phyloP scores from a whole-genome alignment of 2,888 invertebrate species.

The Malthinus seriepunctatus region DNA sequence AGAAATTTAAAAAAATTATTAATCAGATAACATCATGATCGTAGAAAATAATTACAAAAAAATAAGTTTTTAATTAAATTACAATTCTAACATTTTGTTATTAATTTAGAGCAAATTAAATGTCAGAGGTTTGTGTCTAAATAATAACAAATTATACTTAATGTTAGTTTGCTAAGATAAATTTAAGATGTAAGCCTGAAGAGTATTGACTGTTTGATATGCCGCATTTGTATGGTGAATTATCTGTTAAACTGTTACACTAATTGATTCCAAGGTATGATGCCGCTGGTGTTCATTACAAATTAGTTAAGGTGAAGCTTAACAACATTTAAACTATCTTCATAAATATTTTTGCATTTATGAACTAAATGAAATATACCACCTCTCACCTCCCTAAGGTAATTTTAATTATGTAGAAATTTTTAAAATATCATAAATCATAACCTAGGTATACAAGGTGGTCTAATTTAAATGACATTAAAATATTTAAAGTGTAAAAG shows the following conservation, averaged over 20 bases:
- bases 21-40: no score
- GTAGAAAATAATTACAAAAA: conserved; percentile 20
- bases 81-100: no score
- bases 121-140: conserved; percentile 26
- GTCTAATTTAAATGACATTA: no score
- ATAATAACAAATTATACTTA: conserved; percentile 36
- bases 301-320: conserved; percentile 35
- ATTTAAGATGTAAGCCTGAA: conserved; percentile 23
- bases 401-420: no score
- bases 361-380: conserved; percentile 6
- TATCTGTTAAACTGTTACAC: conserved; percentile 40
- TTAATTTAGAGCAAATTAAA: conserved; percentile 32
- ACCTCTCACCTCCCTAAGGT: no score
- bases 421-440: no score
- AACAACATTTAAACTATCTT: conserved; percentile 22
- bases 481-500: no score
- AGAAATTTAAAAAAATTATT: no score
- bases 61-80: no score
- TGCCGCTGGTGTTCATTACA: conserved; percentile 40
- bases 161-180: conserved; percentile 26
- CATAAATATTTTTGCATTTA: conserved; percentile 22
- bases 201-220: conserved; percentile 20
- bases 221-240: conserved; percentile 34
- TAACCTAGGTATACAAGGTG: no score
- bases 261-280: conserved; percentile 38